These are phyloP conservation scores for Bicyclus anynana DNA, from an alignment of 1,140 invertebrate genomes.

Conservation along the genomic window DNA sequence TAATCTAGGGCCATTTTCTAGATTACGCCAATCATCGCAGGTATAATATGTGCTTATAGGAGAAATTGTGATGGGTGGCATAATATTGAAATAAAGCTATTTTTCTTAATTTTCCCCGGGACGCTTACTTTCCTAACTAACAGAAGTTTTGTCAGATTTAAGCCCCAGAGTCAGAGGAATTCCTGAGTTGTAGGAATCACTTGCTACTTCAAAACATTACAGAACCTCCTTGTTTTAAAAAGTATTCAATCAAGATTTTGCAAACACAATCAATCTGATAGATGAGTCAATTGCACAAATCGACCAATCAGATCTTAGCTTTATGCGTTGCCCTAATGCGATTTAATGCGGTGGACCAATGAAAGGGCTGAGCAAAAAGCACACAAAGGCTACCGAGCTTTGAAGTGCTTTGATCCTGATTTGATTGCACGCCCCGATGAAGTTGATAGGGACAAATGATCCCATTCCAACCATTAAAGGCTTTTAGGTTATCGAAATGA, in stretches of 20 bases:
- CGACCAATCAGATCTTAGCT: background rate
- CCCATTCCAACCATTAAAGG: slow-evolving; percentile 22
- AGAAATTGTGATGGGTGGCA: too few relatives aligned
- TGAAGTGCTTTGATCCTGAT: slow-evolving; percentile 24
- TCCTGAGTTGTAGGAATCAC: too few relatives aligned
- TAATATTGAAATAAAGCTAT: too few relatives aligned
- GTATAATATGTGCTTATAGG: too few relatives aligned
- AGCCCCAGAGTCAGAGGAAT: too few relatives aligned
- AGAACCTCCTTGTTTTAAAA: too few relatives aligned
- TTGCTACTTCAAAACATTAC: too few relatives aligned
- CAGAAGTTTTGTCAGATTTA: too few relatives aligned
- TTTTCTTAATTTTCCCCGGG: too few relatives aligned
- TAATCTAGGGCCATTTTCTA: too few relatives aligned
- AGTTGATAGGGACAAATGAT: slow-evolving; percentile 26
- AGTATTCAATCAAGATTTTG: background rate
- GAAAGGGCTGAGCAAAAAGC: slow-evolving; percentile 18
- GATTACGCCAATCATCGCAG: too few relatives aligned
- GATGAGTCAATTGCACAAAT: background rate
- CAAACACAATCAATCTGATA: background rate
- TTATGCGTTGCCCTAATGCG: slow-evolving; percentile 4
- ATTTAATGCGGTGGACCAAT: slow-evolving; percentile 10
- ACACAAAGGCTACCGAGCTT: slow-evolving; percentile 17
- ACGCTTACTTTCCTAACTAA: too few relatives aligned
- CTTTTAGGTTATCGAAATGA: slow-evolving; percentile 25
- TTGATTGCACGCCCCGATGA: slow-evolving; percentile 24